Conservation (phyloP, 2,888 invertebrate genomes). For the Watsonalla binaria region DNA sequence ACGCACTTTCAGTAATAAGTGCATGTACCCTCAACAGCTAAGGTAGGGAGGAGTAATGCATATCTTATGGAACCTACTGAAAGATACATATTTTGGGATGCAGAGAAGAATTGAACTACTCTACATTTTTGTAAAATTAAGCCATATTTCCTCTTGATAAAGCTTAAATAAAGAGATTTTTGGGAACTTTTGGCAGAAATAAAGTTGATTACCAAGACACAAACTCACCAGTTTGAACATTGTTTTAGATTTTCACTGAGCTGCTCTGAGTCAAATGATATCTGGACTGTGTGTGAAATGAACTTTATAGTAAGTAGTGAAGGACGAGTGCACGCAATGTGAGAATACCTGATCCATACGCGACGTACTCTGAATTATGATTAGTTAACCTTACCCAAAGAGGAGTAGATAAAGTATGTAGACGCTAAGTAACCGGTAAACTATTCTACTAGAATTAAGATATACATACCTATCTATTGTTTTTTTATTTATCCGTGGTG, state of each 20-base stretch:
- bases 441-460: not conserved
- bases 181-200: not conserved
- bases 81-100: no score
- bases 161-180: no score
- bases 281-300: conserved; percentile 8
- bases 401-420: not conserved
- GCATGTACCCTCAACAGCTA: no score
- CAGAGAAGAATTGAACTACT: no score
- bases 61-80: no score
- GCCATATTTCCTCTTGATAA: no score
- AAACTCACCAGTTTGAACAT: conserved; percentile 49
- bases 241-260: conserved; percentile 24
- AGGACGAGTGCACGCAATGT: conserved; percentile 34
- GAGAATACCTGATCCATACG: conserved; percentile 3
- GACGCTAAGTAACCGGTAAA: not conserved
- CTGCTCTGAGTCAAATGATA: conserved; percentile 40
- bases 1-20: no score
- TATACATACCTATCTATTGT: no score
- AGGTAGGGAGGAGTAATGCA: no score
- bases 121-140: no score
- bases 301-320: conserved; percentile 44
- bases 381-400: conserved; percentile 9
- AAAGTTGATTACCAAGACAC: not conserved
- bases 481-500: no score
- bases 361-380: conserved; percentile 29